phyloP scores from a whole-genome alignment of 2,888 invertebrate species.

The Pedicia rivosa region DNA sequence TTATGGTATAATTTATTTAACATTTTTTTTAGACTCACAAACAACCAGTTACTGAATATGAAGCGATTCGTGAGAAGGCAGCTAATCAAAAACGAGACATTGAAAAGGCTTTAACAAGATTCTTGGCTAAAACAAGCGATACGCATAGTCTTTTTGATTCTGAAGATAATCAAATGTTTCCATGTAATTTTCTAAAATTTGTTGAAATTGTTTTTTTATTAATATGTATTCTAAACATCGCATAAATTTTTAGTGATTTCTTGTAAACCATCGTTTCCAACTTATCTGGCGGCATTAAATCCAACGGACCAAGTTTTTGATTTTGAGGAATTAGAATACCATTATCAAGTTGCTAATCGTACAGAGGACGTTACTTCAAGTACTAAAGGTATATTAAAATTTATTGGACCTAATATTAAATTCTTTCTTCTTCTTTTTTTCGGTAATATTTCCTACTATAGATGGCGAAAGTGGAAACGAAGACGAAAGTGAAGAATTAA shows the following conservation, averaged over 20 bases:
- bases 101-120: constrained; percentile 83
- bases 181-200: constrained; percentile 40
- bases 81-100: constrained; percentile 87
- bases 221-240: too few species aligned
- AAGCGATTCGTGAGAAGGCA: constrained; percentile 87
- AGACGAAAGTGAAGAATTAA: constrained; percentile 26
- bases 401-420: too few species aligned
- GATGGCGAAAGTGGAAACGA: constrained; percentile 30
- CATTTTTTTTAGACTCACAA: constrained; percentile 60
- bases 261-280: constrained; percentile 65
- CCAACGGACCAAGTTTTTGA: constrained; percentile 93
- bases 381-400: too few species aligned
- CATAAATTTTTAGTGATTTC: constrained; percentile 67
- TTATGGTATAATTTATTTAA: constrained; percentile 2
- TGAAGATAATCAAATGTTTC: constrained; percentile 77
- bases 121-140: constrained; percentile 86
- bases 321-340: constrained; percentile 66
- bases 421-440: constrained; percentile 8
- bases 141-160: constrained; percentile 82
- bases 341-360: constrained; percentile 48
- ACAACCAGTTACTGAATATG: constrained; percentile 92
- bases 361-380: constrained; percentile 46
- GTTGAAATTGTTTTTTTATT: too few species aligned
- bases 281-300: constrained; percentile 71
- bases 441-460: constrained; percentile 14